Evolutionary conservation across 1,140 invertebrate species (phyloP).

Genomic region (Telenomus remus): DNA sequence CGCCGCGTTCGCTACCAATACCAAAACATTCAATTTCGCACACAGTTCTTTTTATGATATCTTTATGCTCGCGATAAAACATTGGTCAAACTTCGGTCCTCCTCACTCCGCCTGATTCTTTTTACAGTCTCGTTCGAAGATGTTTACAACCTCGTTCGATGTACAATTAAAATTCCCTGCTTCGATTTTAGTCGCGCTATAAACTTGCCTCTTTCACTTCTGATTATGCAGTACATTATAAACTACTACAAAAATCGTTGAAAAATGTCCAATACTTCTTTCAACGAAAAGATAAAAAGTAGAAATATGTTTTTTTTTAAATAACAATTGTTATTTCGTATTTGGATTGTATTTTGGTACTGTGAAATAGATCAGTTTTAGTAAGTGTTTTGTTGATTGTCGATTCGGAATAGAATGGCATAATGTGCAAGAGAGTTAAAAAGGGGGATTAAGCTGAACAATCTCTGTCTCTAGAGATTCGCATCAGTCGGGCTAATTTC

Average conservation of each 20-base stretch:
- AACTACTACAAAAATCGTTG: too few species aligned
- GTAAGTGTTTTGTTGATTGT: constrained; percentile 7
- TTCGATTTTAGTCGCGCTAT: too few species aligned
- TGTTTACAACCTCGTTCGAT: constrained; percentile 7
- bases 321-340: too few species aligned
- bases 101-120: not conserved
- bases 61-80: constrained; percentile 25
- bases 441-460: not conserved
- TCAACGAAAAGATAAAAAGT: too few species aligned
- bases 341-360: too few species aligned
- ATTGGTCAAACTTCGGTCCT: not conserved
- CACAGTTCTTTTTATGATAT: constrained; percentile 9
- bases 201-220: too few species aligned
- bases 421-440: not conserved
- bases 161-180: constrained; percentile 10
- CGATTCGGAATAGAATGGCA: not conserved
- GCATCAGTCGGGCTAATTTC: constrained; percentile 58
- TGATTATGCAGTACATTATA: too few species aligned
- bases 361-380: too few species aligned
- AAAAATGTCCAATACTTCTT: too few species aligned
- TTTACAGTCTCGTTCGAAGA: constrained; percentile 18
- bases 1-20: constrained; percentile 22
- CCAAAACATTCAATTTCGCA: constrained; percentile 27
- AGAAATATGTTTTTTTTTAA: too few species aligned
- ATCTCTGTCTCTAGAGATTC: constrained; percentile 58